These are phyloP conservation scores for Heterotilapia buettikoferi DNA, from an alignment of 2,113 vertebrate species.

Conservation along the genomic window DNA sequence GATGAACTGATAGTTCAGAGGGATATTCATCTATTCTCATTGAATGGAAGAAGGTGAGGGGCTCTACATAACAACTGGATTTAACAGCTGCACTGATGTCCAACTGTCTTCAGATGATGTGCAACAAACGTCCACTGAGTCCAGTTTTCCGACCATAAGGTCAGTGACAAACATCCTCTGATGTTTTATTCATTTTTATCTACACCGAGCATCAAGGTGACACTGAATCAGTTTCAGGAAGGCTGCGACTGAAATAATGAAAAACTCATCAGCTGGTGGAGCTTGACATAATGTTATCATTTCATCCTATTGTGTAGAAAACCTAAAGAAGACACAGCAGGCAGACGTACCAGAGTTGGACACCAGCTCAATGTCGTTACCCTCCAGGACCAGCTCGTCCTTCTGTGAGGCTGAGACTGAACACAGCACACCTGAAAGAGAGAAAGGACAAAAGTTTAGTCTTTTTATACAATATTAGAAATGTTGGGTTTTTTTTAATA, in stretches of 20 bases:
- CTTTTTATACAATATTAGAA: background rate
- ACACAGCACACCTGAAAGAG: conserved; percentile 82
- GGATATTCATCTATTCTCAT: background rate
- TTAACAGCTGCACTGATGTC: background rate
- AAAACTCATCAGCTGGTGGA: background rate
- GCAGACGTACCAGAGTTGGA: conserved; percentile 89
- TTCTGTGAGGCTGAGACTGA: conserved; percentile 89
- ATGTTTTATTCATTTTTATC: background rate
- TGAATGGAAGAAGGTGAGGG: background rate
- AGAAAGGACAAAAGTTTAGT: background rate
- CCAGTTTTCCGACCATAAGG: background rate
- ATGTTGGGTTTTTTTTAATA: too few species aligned
- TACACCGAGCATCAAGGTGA: background rate
- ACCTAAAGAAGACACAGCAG: background rate
- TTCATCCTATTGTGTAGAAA: background rate
- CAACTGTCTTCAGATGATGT: background rate
- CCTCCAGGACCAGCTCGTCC: conserved; percentile 95
- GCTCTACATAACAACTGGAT: background rate
- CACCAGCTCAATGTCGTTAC: conserved; percentile 96
- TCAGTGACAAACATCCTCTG: background rate
- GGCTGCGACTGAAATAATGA: background rate
- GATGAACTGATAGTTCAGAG: background rate
- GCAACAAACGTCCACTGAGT: background rate
- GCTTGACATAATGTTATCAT: background rate
- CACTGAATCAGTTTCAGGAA: background rate